Base-by-base conservation (phyloP, 2,113 vertebrate genomes). In the Thalassoma bifasciatum region DNA sequence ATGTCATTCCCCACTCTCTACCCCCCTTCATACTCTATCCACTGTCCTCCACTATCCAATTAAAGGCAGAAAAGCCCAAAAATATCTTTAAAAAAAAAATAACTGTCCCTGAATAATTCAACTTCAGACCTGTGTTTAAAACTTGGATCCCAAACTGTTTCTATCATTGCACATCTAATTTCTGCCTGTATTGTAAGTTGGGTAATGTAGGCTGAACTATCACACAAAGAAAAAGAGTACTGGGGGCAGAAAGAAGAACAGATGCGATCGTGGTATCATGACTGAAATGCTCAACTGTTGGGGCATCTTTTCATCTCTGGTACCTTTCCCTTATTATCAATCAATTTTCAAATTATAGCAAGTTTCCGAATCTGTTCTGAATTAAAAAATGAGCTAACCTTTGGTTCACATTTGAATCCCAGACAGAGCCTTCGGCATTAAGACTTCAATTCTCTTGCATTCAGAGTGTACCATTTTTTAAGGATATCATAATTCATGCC, bases 401-500 rank as follows among this genome's bases (percentile, higher is more conserved):
- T 21, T 37, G 14, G 2, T 57, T 57, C 10, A 70, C 51, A 58
- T 70, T 40, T 42, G 5, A 1, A n/a, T 58, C 34, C 40, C 10
- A 63, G 12, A 34, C 13, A 21, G 40, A 30, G 16, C 14, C 37
- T 66, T 60, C 10, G 52, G 11, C 65, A 26, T 61, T 13, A 21
- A 30, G 12, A 61, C 38, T 21, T 22, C 2, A 1, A 23, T 37
- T 65, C 12, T 23, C 0, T 17, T 49, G 11, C 30, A 49, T n/a
- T 10, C 37, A 59, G 44, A 57, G 11, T 4, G 36, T 8, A 26
- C 14, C 16, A 23, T 70, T 30, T 19, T 58, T 8, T n/a, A 40
- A 26, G 9, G 14, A 58, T 23, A 40, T 69, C 30, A 73, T 66
- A 63, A 67, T 54, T 68, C 13, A 21, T 44, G 40, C 4, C 0